Evolutionary conservation across 2,113 vertebrate species (phyloP), one percentile per base, ranked within the genome.

Genomic region (Physeter macrocephalus): DNA sequence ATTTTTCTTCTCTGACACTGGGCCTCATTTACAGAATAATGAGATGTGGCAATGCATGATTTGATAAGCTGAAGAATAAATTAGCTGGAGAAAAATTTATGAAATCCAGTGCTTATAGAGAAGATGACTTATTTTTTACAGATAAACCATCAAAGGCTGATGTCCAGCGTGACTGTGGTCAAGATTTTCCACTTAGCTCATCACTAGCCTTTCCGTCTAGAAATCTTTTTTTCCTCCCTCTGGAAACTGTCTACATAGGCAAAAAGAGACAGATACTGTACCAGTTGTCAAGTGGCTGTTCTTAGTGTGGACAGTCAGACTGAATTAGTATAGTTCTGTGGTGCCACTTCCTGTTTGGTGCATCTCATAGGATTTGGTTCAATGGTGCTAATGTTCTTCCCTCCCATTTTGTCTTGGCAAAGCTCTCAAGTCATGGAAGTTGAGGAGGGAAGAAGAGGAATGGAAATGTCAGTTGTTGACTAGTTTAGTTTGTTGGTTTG

Each of bases 31-130:
- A 64, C 39, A 64, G 49, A 81, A 52, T 81, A 91, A 85, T 87
- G 94, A 95, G 84, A 83, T 77, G 43, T 46, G 85, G 34, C 57
- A 46, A 3, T 46, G n/a, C 39, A 6, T 74, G 75, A 59, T 88
- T 93, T 94, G 81, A 27, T 88, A 84, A 97, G 69, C 84, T 43
- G 27, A 74, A 83, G 62, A 88, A 64, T 83, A 82, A 71, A 23
- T 85, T 88, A 93, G 69, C 69, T 66, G 31, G 88, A 82, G 64
- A 88, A 94, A 80, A 81, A 72, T 36, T 39, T 84, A 77, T 77
- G 78, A 91, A 88, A 83, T 81, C 71, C n/a, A 88, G 0, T 80
- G 34, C 25, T 71, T 66, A 43, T 61, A 71, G 36, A 86, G 81
- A 85, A 94, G 77, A 88, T 85, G 27, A 82, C 39, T 84, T 81